Percentiles rank a stretch among this genome's conserved stretches.
These are phyloP conservation scores for Spisula solida DNA, from an alignment of 2,888 invertebrate species.

Conservation along the genomic window DNA sequence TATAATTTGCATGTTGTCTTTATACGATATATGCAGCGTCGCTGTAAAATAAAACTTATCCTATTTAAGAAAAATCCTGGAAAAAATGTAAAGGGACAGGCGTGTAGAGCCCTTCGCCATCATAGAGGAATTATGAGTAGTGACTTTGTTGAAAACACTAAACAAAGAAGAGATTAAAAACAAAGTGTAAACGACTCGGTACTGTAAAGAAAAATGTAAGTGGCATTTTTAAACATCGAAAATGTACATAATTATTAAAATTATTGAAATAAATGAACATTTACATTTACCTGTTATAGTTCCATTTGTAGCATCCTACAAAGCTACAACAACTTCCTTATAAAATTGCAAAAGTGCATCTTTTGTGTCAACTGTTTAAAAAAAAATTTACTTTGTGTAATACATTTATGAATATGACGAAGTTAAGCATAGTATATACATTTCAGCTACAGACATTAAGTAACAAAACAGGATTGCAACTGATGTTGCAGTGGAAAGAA, in stretches of 20 bases:
- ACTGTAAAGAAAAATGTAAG: constrained; percentile 18
- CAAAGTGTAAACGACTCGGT: not conserved
- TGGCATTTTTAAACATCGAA: not conserved
- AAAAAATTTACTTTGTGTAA: not conserved
- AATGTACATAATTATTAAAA: too few relatives aligned
- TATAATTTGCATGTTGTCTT: too few relatives aligned
- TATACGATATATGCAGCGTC: too few relatives aligned
- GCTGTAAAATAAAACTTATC: not conserved
- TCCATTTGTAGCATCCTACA: not conserved
- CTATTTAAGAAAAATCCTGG: constrained; percentile 15
- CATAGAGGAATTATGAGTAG: not conserved
- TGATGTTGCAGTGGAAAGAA: constrained; percentile 23
- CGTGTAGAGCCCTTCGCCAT: not conserved
- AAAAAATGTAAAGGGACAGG: not conserved
- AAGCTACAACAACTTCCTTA: not conserved
- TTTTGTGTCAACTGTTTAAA: constrained; percentile 9
- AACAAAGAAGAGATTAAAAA: not conserved
- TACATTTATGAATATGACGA: too few relatives aligned
- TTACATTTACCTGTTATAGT: not conserved
- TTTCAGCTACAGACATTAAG: not conserved
- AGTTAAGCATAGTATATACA: too few relatives aligned
- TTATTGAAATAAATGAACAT: not conserved
- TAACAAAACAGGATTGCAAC: not conserved
- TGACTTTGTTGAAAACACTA: not conserved
- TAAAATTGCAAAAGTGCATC: constrained; percentile 26